Percentiles rank a stretch among this genome's conserved stretches.
Evolutionary conservation across 2,797 vertebrate species (phyloP).

Genomic region (Parambassis ranga): DNA sequence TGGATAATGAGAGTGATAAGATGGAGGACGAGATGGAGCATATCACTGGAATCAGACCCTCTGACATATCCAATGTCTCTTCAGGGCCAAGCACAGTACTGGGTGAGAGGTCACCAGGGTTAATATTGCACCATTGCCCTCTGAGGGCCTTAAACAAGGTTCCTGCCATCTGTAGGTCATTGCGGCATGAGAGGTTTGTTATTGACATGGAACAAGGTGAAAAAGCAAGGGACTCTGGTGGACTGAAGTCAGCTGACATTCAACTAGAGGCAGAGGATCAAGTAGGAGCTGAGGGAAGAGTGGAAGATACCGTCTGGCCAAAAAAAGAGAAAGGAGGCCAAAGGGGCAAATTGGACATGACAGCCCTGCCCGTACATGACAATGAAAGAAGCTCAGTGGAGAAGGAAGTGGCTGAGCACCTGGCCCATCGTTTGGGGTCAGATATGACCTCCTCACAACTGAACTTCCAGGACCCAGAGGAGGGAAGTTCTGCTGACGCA

Average conservation of each 20-base stretch:
- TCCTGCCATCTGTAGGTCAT: constrained; percentile 4
- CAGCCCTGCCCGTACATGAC: neutral
- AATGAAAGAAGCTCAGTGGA: constrained; percentile 76
- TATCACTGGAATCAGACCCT: neutral
- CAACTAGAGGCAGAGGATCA: constrained; percentile 7
- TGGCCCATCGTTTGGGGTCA: constrained; percentile 79
- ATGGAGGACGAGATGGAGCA: neutral
- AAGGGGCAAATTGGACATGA: neutral
- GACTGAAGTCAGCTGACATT: neutral
- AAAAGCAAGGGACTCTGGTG: constrained; percentile 1
- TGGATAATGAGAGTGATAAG: neutral
- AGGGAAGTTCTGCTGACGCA: constrained; percentile 67
- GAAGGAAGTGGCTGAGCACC: constrained; percentile 84
- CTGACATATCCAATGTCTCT: neutral
- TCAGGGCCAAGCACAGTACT: neutral
- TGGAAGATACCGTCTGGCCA: neutral
- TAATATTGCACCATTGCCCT: constrained; percentile 26
- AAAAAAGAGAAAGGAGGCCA: neutral
- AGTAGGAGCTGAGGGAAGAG: neutral
- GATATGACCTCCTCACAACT: constrained; percentile 64
- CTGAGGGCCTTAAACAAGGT: constrained; percentile 1
- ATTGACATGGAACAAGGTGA: constrained; percentile 18
- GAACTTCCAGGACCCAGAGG: constrained; percentile 60
- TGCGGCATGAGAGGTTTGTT: constrained; percentile 1
- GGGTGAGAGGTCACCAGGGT: constrained; percentile 27